Conservation (phyloP, 2,113 vertebrate genomes). For the Cottus gobio region DNA sequence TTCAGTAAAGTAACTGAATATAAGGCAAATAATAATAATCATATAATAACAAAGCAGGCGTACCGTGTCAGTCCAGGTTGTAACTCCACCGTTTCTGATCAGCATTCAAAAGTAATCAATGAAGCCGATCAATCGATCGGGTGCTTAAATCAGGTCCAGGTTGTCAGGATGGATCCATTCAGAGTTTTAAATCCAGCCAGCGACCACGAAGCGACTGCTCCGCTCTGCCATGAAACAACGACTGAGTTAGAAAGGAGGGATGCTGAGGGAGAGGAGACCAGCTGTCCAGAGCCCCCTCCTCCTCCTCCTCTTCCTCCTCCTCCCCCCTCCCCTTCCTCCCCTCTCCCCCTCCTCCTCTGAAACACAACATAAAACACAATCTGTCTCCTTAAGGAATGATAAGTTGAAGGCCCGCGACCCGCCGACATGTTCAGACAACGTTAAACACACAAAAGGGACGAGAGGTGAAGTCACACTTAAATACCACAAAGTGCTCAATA, state of each 20-base stretch:
- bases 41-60: not conserved
- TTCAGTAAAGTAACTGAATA: not conserved
- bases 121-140: not conserved
- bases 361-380: not conserved
- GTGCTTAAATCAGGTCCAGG: not conserved
- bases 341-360: not conserved
- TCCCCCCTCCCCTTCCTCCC: too few relatives aligned
- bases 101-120: not conserved
- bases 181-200: not conserved
- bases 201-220: not conserved
- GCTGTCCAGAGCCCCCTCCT: too few relatives aligned
- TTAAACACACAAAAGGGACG: too few relatives aligned
- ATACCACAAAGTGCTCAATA: not conserved
- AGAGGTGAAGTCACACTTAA: not conserved
- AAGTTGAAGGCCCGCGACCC: constrained; percentile 22
- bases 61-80: not conserved
- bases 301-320: too few relatives aligned
- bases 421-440: constrained; percentile 37
- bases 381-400: constrained; percentile 16
- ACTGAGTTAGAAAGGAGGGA: constrained; percentile 20
- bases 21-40: not conserved
- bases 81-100: not conserved
- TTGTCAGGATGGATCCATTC: not conserved
- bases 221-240: not conserved
- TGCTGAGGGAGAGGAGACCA: constrained; percentile 36